Evolutionary conservation across 2,888 invertebrate genomes (phyloP).

Genomic region (Microplitis manilae): DNA sequence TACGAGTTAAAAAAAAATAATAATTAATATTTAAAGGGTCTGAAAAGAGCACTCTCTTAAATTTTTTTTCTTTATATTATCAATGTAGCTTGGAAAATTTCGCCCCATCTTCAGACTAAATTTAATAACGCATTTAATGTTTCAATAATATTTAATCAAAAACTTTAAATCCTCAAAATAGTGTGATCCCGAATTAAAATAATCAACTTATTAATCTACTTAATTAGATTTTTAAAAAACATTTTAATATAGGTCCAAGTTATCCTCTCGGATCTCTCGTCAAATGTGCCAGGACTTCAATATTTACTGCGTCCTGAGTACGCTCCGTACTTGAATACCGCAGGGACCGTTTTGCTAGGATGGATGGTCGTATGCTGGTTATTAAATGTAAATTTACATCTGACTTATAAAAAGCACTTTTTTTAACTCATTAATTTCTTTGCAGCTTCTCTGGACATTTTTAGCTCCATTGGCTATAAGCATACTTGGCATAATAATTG

Average conservation of each 20-base stretch:
- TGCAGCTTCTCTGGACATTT: constrained; percentile 56
- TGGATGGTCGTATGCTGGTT: constrained; percentile 65
- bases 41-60: no score
- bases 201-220: background rate
- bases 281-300: constrained; percentile 56
- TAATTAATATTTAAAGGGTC: background rate
- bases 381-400: constrained; percentile 55
- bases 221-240: no score
- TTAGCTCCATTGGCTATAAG: constrained; percentile 57
- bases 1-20: background rate
- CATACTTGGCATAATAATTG: constrained; percentile 56
- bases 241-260: constrained; percentile 48
- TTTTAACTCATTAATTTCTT: constrained; percentile 9
- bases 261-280: constrained; percentile 54
- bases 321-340: constrained; percentile 60
- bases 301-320: constrained; percentile 56
- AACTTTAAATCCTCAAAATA: background rate
- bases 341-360: constrained; percentile 60
- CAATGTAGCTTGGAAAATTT: background rate
- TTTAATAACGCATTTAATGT: background rate
- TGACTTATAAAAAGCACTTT: background rate
- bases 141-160: background rate
- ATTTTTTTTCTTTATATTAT: no score
- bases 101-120: background rate
- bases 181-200: background rate